Percentiles rank a stretch among this genome's conserved stretches.
phyloP scores from a whole-genome alignment of 1,140 invertebrate species.

The Phenacoccus solenopsis region DNA sequence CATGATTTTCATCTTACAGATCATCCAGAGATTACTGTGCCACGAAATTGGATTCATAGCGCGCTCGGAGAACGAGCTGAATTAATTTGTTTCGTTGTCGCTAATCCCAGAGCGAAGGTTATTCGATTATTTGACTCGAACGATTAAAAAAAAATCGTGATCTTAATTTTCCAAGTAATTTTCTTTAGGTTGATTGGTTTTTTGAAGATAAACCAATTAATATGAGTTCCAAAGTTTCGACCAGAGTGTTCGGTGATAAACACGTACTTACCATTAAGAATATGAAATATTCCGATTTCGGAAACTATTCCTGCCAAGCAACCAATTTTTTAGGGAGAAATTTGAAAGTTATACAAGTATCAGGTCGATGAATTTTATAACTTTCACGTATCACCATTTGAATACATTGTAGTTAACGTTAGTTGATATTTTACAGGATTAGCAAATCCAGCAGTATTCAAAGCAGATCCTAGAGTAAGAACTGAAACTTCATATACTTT shows the following conservation, averaged over 20 bases:
- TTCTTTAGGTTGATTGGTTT: not conserved
- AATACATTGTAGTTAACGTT: not conserved
- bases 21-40: conserved; percentile 50
- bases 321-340: conserved; percentile 37
- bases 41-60: conserved; percentile 53
- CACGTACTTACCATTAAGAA: conserved; percentile 29
- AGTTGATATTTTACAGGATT: conserved; percentile 29
- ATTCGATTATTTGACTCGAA: conserved; percentile 15
- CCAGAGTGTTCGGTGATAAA: not conserved
- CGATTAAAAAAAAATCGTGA: not conserved
- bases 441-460: conserved; percentile 38
- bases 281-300: conserved; percentile 42
- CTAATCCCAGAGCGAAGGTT: conserved; percentile 50
- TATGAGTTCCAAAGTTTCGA: not conserved
- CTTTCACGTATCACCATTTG: no score
- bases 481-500: conserved; percentile 39
- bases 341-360: conserved; percentile 39
- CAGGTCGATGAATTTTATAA: conserved; percentile 31
- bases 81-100: conserved; percentile 50
- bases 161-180: not conserved
- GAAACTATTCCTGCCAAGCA: conserved; percentile 39
- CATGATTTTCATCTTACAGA: conserved; percentile 46
- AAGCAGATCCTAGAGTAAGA: conserved; percentile 35
- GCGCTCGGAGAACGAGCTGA: conserved; percentile 49
- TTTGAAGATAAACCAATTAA: not conserved